phyloP scores from a whole-genome alignment of 2,888 invertebrate species.

The Pammene fasciana region DNA sequence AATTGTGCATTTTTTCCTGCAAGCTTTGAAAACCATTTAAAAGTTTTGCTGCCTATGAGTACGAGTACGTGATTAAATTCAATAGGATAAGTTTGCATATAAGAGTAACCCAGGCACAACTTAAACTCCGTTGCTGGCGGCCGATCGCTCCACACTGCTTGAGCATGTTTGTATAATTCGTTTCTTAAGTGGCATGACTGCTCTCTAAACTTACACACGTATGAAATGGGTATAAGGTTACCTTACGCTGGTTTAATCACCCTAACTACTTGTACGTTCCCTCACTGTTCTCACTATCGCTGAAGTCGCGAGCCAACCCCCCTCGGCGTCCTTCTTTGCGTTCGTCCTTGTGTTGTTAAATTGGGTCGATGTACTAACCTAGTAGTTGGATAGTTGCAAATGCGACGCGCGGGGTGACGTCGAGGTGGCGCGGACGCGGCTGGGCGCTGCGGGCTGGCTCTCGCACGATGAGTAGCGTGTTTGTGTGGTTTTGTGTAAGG shows the following conservation, averaged over 20 bases:
- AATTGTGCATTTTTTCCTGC: constrained; percentile 50
- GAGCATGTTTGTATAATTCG: constrained; percentile 78
- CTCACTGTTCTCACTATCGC: constrained; percentile 74
- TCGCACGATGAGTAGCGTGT: constrained; percentile 82
- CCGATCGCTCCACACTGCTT: constrained; percentile 80
- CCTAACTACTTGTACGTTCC: constrained; percentile 58
- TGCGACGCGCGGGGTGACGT: constrained; percentile 63
- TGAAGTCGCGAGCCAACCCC: constrained; percentile 68
- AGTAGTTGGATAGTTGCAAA: constrained; percentile 33
- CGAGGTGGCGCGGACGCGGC: constrained; percentile 54
- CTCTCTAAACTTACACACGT: constrained; percentile 73
- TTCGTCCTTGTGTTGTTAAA: constrained; percentile 54
- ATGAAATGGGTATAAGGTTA: constrained; percentile 74
- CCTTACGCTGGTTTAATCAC: constrained; percentile 69
- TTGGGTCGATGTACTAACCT: constrained; percentile 42
- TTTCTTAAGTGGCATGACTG: constrained; percentile 77
- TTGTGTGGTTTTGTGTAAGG: constrained; percentile 85
- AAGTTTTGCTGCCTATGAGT: constrained; percentile 56
- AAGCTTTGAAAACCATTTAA: constrained; percentile 62
- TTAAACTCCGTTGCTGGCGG: constrained; percentile 68
- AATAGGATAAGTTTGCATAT: constrained; percentile 43
- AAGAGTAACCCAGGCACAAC: constrained; percentile 65
- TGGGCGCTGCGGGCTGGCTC: constrained; percentile 59
- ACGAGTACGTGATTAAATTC: constrained; percentile 54
- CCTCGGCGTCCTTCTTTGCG: constrained; percentile 71